Conservation (phyloP, 2,113 vertebrate genomes). For the Myotis lucifugus region DNA sequence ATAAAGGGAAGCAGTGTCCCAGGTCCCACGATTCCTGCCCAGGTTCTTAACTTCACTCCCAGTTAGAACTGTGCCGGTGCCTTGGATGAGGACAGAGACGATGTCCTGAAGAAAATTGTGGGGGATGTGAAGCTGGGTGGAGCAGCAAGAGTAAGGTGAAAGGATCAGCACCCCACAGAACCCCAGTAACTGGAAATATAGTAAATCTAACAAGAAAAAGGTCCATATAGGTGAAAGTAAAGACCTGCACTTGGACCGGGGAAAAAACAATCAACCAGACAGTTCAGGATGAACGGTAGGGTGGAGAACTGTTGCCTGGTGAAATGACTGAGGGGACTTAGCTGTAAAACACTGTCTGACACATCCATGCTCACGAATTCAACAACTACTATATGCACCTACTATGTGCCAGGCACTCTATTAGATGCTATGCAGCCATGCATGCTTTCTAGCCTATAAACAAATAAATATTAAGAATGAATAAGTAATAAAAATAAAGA, state of each 20-base stretch:
- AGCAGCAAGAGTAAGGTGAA: not conserved
- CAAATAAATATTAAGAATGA: not conserved
- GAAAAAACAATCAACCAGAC: not conserved
- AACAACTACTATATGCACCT: not conserved
- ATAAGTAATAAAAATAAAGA: not conserved
- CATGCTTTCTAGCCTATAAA: not conserved
- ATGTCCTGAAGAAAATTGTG: not conserved
- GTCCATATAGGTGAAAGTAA: not conserved
- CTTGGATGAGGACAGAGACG: not conserved
- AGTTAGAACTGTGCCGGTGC: not conserved
- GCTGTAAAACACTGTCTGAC: not conserved
- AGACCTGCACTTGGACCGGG: not conserved
- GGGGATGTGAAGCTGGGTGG: not conserved
- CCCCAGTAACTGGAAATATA: not conserved
- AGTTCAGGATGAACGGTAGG: not conserved
- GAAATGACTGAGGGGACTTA: not conserved
- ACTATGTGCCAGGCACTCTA: not conserved
- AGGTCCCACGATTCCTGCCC: not conserved
- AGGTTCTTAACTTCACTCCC: not conserved
- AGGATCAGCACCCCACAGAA: not conserved
- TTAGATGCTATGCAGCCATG: not conserved
- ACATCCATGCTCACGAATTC: not conserved
- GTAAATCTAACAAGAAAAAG: not conserved
- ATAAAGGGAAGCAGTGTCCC: accelerated
- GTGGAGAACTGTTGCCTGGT: accelerated